phyloP scores from a whole-genome alignment of 2,113 vertebrate genomes.

The Colius striatus region DNA sequence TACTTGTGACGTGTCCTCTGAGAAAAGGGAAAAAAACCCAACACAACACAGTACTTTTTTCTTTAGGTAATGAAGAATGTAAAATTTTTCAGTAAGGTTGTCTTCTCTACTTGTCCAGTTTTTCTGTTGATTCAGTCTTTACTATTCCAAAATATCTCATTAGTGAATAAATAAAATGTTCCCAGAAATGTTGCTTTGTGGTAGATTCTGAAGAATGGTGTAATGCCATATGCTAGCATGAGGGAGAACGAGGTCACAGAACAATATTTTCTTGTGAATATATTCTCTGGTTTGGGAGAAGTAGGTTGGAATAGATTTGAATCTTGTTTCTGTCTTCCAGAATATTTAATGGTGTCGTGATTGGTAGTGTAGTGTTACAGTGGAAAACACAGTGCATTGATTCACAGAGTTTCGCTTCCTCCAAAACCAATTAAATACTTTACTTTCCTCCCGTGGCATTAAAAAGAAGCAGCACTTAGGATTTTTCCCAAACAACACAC shows the following conservation, averaged over 20 bases:
- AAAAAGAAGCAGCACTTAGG: neutral
- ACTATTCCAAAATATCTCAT: neutral
- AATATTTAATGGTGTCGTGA: neutral
- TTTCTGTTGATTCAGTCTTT: neutral
- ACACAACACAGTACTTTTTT: neutral
- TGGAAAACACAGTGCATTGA: neutral
- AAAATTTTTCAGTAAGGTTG: neutral
- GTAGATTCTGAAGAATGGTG: neutral
- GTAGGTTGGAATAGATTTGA: neutral
- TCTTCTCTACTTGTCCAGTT: neutral
- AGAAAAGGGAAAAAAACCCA: neutral
- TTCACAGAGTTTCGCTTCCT: neutral
- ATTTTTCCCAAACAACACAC: neutral
- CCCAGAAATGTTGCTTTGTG: neutral
- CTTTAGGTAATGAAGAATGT: neutral
- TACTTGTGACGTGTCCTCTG: neutral
- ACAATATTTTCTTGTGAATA: neutral
- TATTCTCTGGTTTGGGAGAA: neutral
- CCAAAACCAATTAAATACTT: neutral
- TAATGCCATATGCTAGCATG: neutral
- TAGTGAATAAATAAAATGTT: neutral
- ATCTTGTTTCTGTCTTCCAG: neutral
- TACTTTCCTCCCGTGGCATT: neutral
- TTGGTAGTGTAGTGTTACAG: neutral
- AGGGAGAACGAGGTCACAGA: neutral